Evolutionary conservation across 1,140 invertebrate species (phyloP).

Genomic region (Nebria ingens): DNA sequence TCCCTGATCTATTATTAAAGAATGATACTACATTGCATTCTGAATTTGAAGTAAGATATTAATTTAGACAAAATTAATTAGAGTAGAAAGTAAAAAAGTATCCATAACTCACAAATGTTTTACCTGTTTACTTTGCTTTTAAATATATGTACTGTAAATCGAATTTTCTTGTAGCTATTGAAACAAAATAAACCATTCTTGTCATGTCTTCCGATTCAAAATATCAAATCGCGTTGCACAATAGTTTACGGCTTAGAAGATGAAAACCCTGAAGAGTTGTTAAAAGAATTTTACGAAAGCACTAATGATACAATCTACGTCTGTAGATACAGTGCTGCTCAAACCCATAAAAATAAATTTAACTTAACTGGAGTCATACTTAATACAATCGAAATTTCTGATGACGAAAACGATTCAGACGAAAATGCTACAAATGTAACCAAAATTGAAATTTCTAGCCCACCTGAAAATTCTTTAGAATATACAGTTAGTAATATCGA

Average conservation of each 20-base stretch:
- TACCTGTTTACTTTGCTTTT: too few relatives aligned
- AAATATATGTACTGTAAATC: background rate
- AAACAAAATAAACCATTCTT: background rate
- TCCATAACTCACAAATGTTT: too few relatives aligned
- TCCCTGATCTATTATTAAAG: background rate
- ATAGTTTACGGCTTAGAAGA: background rate
- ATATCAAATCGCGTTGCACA: background rate
- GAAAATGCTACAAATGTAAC: background rate
- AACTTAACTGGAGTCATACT: background rate
- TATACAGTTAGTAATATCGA: background rate
- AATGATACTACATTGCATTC: background rate
- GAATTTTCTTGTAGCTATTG: background rate
- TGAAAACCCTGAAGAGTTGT: background rate
- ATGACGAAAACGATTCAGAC: constrained; percentile 8
- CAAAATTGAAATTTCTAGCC: too few relatives aligned
- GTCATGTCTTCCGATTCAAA: background rate
- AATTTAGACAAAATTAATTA: too few relatives aligned
- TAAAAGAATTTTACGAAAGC: background rate
- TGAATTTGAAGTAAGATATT: background rate
- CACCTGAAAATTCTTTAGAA: too few relatives aligned
- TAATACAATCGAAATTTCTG: background rate
- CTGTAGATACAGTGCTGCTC: background rate
- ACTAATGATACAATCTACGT: background rate
- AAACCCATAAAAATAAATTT: background rate
- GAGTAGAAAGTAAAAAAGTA: too few relatives aligned